phyloP scores from a whole-genome alignment of 1,140 invertebrate species.

The Zaprionus vittiger region DNA sequence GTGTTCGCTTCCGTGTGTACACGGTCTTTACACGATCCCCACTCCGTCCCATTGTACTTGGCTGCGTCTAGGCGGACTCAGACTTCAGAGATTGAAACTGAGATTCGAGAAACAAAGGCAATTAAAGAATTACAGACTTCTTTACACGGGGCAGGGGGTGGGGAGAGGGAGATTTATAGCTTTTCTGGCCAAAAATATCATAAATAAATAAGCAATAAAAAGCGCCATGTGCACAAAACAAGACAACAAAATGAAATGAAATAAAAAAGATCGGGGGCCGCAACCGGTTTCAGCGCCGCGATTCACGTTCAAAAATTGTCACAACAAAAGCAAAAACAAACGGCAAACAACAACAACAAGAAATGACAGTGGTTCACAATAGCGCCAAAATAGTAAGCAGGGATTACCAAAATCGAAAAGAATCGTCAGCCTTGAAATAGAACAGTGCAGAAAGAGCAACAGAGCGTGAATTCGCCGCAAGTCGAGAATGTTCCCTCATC shows the following conservation, averaged over 20 bases:
- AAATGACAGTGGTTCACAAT: constrained; percentile 73
- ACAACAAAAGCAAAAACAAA: constrained; percentile 57
- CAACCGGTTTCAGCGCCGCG: constrained; percentile 60
- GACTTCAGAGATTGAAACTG: constrained; percentile 9
- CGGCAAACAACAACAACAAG: constrained; percentile 10
- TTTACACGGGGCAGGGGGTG: background rate
- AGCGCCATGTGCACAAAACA: constrained; percentile 47
- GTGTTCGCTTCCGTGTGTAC: constrained; percentile 25
- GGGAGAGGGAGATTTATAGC: constrained; percentile 12
- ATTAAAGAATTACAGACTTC: constrained; percentile 13
- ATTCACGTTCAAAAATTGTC: constrained; percentile 50
- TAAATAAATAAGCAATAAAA: constrained; percentile 60
- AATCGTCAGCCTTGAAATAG: constrained; percentile 17
- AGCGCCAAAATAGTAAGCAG: constrained; percentile 22
- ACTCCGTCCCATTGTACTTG: background rate
- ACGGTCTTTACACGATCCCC: constrained; percentile 15
- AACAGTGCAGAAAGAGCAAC: constrained; percentile 22
- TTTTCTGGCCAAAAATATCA: constrained; percentile 24
- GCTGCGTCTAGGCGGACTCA: constrained; percentile 22
- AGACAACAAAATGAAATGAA: constrained; percentile 23
- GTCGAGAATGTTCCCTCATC: background rate
- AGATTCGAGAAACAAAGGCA: constrained; percentile 16
- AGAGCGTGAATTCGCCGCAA: background rate
- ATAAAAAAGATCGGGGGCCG: constrained; percentile 27
- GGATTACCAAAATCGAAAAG: constrained; percentile 20